phyloP scores from a whole-genome alignment of 2,113 vertebrate genomes.

The Progne subis region DNA sequence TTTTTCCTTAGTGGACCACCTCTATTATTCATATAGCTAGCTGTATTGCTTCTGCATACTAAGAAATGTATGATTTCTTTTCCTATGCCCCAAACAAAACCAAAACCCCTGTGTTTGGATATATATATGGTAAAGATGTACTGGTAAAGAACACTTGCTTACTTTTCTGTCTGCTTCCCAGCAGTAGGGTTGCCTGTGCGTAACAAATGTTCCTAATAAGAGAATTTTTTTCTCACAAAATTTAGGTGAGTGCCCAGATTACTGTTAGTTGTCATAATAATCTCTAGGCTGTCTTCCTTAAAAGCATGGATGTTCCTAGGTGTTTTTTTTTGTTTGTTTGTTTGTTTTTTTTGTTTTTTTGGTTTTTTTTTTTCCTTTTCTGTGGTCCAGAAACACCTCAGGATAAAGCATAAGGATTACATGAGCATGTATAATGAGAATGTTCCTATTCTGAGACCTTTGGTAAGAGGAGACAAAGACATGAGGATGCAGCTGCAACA shows the following conservation, averaged over 20 bases:
- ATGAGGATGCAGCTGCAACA: background rate
- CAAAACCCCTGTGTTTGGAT: accelerated
- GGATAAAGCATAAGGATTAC: background rate
- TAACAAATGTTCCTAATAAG: background rate
- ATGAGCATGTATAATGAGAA: background rate
- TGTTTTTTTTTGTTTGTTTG: background rate
- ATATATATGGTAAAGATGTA: background rate
- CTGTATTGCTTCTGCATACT: background rate
- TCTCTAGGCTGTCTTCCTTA: background rate
- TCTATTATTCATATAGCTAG: background rate
- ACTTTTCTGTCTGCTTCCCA: background rate
- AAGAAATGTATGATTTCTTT: background rate
- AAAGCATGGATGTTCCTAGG: background rate
- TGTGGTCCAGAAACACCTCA: background rate
- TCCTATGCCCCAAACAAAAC: background rate
- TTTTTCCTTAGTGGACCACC: background rate
- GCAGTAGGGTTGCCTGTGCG: background rate
- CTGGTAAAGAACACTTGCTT: background rate
- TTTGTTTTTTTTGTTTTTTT: no score
- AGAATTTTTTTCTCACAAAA: background rate
- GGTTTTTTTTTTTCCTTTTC: background rate
- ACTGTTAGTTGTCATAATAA: background rate
- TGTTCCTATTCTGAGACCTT: background rate
- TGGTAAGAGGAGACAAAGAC: background rate
- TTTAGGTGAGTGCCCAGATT: accelerated